Base-by-base conservation (phyloP, 2,113 vertebrate species). In the Austrofundulus limnaeus region DNA sequence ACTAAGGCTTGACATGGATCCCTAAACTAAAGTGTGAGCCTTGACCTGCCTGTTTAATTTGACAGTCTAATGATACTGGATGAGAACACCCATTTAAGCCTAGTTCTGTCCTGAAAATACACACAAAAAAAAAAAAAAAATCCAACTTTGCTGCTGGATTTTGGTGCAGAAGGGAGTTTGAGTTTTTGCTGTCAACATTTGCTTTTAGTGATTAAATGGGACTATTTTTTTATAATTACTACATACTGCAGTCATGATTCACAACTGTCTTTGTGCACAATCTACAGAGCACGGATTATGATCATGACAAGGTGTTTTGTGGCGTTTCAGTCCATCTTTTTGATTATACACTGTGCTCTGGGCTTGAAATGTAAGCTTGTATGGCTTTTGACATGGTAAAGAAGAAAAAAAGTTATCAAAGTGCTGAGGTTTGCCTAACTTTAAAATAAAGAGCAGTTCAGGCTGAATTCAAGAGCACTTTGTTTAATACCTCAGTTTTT, bases 21-120 rank as follows among this genome's bases (percentile, higher is more conserved):
- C 91, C 80, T 92, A 90, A 91, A 93, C 88, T 92, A 91, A 91
- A 92, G 92, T 93, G 91, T 93, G 90, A 85, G 80, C 77, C 59
- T 76, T 64, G 77, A 85, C 80, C 82, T 64, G 46, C 67, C 75
- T 72, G 70, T 86, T 76, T 63, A 71, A 79, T 62, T 50, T 67
- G 65, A 79, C 52, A 72, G 70, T 59, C 47, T 75, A 72, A 73
- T 64, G 67, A 56, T 74, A 57, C 81, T 55, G 59, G 50, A 59
- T 61, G 24, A 79, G 39, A 75, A 77, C 64, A 73, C 66, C 38
- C 82, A 73, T 79, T 77, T 78, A 73, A 46, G 61, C 57, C 65
- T 54, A 69, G 66, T 62, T 37, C 81, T 72, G 62, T 72, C 67
- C 66, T 48, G 49, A 65, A 73, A 47, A 55, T 34, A 46, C 74